Conservation (phyloP, 2,888 invertebrate species). For the Griposia aprilina region DNA sequence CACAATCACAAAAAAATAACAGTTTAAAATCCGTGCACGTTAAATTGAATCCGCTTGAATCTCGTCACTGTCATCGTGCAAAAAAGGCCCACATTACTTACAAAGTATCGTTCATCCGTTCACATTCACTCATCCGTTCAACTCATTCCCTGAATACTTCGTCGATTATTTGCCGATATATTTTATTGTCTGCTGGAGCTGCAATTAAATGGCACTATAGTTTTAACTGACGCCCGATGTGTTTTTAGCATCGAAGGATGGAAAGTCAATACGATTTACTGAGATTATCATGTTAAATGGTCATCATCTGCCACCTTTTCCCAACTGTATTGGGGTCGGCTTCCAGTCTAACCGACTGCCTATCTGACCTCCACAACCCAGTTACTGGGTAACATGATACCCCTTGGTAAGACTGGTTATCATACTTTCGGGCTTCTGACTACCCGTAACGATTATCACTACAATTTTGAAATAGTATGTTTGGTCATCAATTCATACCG, state of each 20-base stretch:
- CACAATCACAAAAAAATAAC: slow-evolving; percentile 4
- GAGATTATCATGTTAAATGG: not conserved
- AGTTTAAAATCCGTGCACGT: not conserved
- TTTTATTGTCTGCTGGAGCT: slow-evolving; percentile 41
- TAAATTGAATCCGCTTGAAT: slow-evolving; percentile 35
- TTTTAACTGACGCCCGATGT: slow-evolving; percentile 6
- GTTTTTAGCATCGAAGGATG: not conserved
- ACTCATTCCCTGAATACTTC: slow-evolving; percentile 56
- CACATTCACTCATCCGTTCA: slow-evolving; percentile 61
- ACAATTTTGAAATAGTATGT: not conserved
- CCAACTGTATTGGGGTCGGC: too few relatives aligned
- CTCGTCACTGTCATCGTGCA: slow-evolving; percentile 13
- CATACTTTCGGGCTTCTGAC: not conserved
- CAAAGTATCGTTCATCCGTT: slow-evolving; percentile 62
- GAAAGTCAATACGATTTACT: not conserved
- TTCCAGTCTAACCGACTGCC: too few relatives aligned
- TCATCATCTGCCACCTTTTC: not conserved
- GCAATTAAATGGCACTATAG: slow-evolving; percentile 45
- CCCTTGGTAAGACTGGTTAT: slow-evolving; percentile 1
- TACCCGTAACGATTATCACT: not conserved
- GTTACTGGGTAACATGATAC: not conserved
- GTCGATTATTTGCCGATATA: slow-evolving; percentile 66
- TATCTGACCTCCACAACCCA: not conserved
- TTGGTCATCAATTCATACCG: not conserved
- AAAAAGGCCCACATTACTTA: slow-evolving; percentile 55